Conservation (phyloP, 2,888 invertebrate genomes). For the Chymomyza caudatula region DNA sequence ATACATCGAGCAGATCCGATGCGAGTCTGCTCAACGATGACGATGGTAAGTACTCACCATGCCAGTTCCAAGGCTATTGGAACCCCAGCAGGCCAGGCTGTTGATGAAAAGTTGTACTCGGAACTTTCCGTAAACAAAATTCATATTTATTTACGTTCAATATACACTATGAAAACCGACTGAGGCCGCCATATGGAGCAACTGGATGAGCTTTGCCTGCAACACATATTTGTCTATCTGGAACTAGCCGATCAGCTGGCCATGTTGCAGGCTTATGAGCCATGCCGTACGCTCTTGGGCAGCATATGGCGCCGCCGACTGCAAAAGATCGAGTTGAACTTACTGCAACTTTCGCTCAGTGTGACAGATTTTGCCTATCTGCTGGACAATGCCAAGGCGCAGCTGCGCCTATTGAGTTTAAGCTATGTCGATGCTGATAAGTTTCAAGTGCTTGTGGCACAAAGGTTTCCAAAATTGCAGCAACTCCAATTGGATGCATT, state of each 20-base stretch:
- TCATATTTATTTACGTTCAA: background rate
- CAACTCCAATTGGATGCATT: constrained; percentile 48
- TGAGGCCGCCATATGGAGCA: constrained; percentile 39
- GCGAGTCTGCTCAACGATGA: constrained; percentile 76
- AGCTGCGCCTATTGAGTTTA: constrained; percentile 28
- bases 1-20: constrained; percentile 76
- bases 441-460: constrained; percentile 32
- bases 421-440: constrained; percentile 39
- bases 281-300: constrained; percentile 38
- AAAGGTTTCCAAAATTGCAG: constrained; percentile 45
- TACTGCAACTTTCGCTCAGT: constrained; percentile 42
- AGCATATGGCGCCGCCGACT: constrained; percentile 46
- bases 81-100: background rate
- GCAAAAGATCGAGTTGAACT: constrained; percentile 38
- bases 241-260: constrained; percentile 46
- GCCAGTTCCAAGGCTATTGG: constrained; percentile 18
- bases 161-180: background rate
- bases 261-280: constrained; percentile 46
- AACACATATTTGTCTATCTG: constrained; percentile 34
- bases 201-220: constrained; percentile 55
- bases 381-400: constrained; percentile 15
- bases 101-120: background rate
- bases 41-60: constrained; percentile 72
- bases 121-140: background rate
- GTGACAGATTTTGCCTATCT: constrained; percentile 34